A percentile compares a stretch with the other conserved stretches of the same genome.
Conservation (phyloP, 1,140 invertebrate genomes). For the Medauroidea extradentata region DNA sequence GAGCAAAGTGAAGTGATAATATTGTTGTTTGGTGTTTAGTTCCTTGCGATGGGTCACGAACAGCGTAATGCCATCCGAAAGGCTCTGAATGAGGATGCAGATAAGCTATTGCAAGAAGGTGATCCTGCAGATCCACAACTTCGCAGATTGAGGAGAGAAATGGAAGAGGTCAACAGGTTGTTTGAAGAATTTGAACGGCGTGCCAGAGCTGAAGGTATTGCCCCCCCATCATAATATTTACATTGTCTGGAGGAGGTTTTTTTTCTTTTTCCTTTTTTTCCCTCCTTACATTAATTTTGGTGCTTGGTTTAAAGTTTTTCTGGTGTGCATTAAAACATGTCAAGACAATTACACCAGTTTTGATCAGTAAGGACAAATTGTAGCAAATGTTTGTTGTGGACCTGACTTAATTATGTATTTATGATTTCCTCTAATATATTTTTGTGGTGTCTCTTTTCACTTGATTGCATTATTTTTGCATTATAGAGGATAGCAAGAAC, state of each 20-base stretch:
- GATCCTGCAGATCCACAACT: conserved; percentile 91
- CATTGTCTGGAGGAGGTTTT: neutral
- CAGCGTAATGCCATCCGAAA: conserved; percentile 91
- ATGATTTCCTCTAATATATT: too few species aligned
- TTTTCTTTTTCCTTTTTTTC: neutral
- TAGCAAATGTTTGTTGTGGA: too few species aligned
- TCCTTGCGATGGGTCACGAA: conserved; percentile 91
- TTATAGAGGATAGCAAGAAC: conserved; percentile 77
- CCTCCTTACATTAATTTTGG: too few species aligned
- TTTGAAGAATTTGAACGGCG: conserved; percentile 91
- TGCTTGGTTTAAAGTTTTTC: too few species aligned
- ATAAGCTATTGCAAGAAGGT: conserved; percentile 89
- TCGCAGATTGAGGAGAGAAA: conserved; percentile 79
- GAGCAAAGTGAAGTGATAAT: too few species aligned
- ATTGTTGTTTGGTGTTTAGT: conserved; percentile 50
- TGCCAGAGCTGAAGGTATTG: conserved; percentile 69
- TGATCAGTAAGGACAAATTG: too few species aligned
- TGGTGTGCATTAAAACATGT: too few species aligned
- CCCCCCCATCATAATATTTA: neutral
- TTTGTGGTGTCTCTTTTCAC: too few species aligned
- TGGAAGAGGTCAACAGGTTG: conserved; percentile 91
- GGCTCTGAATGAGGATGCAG: conserved; percentile 94
- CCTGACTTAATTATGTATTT: too few species aligned
- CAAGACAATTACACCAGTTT: neutral
- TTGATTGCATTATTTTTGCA: too few species aligned